Percentiles rank a stretch among this genome's conserved stretches.
These are phyloP conservation scores for Pocillopora meandrina DNA, from an alignment of 92 coral and sea anemone genomes.

Conservation along the genomic window DNA sequence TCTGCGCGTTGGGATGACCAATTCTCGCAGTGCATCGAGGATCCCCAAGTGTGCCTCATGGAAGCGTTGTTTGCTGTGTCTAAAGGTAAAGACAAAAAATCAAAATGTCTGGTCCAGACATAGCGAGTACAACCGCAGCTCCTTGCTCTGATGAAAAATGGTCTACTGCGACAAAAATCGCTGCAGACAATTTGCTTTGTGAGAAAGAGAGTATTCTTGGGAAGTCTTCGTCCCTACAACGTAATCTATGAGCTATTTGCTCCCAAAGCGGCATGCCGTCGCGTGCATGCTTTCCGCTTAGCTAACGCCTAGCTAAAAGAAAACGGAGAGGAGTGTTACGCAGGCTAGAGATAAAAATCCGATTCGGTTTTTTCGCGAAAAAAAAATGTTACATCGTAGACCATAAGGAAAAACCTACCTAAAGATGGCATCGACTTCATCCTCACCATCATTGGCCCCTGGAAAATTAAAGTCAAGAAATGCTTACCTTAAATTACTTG, in stretches of 20 bases:
- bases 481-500: background rate
- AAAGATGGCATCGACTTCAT: conserved; percentile 6
- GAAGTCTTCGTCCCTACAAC: no score
- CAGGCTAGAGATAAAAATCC: no score
- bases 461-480: background rate
- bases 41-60: conserved; percentile 6
- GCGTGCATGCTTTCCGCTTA: no score
- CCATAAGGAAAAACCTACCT: background rate
- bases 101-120: background rate
- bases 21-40: background rate
- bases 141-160: no score
- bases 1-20: background rate
- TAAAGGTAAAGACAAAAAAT: background rate
- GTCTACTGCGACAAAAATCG: background rate
- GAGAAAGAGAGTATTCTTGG: no score
- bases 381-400: background rate
- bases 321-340: no score
- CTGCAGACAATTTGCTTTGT: no score
- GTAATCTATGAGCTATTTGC: no score
- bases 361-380: no score
- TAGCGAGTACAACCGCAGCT: background rate
- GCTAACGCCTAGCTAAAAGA: no score
- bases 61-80: background rate
- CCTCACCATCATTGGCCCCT: background rate
- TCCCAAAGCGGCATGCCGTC: no score